A percentile compares a stretch with the other conserved stretches of the same genome.
These are phyloP conservation scores for Halcyon chelicuti DNA, from an alignment of 2,797 vertebrate species.

Conservation along the genomic window DNA sequence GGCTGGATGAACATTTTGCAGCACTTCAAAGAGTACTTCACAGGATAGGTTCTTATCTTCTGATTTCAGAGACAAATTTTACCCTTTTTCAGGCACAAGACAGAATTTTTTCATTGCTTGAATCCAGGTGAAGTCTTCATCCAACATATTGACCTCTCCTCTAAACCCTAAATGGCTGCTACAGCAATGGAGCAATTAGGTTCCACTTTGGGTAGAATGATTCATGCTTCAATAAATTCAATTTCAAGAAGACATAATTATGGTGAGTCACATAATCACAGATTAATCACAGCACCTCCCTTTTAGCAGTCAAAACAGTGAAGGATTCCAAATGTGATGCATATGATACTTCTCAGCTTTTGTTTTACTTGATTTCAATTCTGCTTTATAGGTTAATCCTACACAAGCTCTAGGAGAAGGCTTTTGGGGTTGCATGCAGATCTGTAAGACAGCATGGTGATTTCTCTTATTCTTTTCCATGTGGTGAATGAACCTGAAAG, in stretches of 20 bases:
- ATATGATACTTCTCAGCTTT: constrained; percentile 33
- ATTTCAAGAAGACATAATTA: constrained; percentile 82
- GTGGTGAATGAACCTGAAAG: not conserved
- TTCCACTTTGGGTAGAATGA: constrained; percentile 76
- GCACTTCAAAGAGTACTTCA: not conserved
- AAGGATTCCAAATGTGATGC: constrained; percentile 63
- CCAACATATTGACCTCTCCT: constrained; percentile 24
- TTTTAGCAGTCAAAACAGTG: constrained; percentile 78
- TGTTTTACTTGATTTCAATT: constrained; percentile 25
- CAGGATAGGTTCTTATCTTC: not conserved
- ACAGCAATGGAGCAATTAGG: constrained; percentile 69
- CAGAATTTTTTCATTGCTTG: not conserved
- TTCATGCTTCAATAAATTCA: constrained; percentile 80
- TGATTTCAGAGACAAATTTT: not conserved
- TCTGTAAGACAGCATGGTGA: not conserved
- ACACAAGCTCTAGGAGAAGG: not conserved
- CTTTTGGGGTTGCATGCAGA: not conserved
- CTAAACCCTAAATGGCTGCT: constrained; percentile 52
- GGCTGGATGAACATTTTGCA: not conserved
- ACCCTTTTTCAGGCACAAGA: not conserved
- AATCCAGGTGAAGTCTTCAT: not conserved
- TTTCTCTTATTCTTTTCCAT: not conserved
- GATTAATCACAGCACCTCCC: constrained; percentile 77
- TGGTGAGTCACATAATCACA: constrained; percentile 81
- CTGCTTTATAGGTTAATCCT: not conserved